A percentile compares a stretch with the other conserved stretches of the same genome.
These are phyloP conservation scores for Brachylomia viminalis DNA, from an alignment of 2,888 invertebrate species.

Conservation along the genomic window DNA sequence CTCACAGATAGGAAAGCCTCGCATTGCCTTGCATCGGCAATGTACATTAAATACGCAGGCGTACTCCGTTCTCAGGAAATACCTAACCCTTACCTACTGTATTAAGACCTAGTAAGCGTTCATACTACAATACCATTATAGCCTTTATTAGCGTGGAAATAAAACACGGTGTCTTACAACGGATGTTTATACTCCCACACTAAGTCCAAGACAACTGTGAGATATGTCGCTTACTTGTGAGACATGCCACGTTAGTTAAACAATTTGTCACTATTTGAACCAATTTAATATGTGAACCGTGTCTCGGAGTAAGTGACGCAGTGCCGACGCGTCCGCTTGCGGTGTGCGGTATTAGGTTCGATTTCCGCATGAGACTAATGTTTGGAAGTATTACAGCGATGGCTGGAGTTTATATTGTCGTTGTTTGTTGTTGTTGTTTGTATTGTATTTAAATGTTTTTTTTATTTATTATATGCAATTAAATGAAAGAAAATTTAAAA, in stretches of 20 bases:
- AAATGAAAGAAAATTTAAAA: too few species aligned
- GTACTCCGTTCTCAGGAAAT: slow-evolving; percentile 9
- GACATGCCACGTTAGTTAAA: slow-evolving; percentile 27
- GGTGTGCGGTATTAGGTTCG: slow-evolving; percentile 44
- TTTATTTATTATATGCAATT: too few species aligned
- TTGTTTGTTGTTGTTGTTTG: too few species aligned
- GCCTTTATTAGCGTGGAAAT: slow-evolving; percentile 34
- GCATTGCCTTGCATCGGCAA: not conserved
- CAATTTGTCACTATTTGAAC: slow-evolving; percentile 62
- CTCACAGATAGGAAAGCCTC: too few species aligned
- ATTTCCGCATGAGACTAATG: slow-evolving; percentile 34
- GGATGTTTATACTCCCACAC: slow-evolving; percentile 43
- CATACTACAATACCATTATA: not conserved
- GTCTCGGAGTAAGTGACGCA: slow-evolving; percentile 39
- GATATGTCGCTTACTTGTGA: slow-evolving; percentile 21
- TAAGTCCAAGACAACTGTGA: slow-evolving; percentile 20
- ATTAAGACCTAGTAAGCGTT: not conserved
- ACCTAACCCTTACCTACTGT: slow-evolving; percentile 3
- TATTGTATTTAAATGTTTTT: too few species aligned
- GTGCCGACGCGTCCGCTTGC: slow-evolving; percentile 44
- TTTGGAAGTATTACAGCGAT: slow-evolving; percentile 18
- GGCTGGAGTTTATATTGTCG: not conserved
- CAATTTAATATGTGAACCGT: slow-evolving; percentile 57
- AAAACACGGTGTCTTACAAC: slow-evolving; percentile 11
- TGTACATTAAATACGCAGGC: not conserved